phyloP scores from a whole-genome alignment of 2,113 vertebrate species.

The Formicarius rufipectus region DNA sequence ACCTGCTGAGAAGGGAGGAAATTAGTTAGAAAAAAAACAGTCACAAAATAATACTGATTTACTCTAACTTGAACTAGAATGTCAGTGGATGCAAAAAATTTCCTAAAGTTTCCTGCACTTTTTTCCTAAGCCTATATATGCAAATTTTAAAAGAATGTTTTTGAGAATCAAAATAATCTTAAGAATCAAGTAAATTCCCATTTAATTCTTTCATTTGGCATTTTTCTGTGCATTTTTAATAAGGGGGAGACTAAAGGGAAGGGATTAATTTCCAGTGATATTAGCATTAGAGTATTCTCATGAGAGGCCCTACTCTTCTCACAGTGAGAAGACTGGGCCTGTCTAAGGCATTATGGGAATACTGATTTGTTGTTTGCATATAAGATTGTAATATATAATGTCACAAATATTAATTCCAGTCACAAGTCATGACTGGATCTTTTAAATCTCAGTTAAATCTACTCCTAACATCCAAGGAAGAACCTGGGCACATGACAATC shows the following conservation, averaged over 20 bases:
- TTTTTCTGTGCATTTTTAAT: not conserved
- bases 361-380: not conserved
- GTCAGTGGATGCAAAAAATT: not conserved
- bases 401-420: not conserved
- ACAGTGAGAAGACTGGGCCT: not conserved
- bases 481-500: not conserved
- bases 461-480: not conserved
- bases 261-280: not conserved
- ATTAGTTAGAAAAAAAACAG: constrained; percentile 43
- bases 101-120: not conserved
- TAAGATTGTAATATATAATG: not conserved
- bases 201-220: not conserved
- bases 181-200: not conserved
- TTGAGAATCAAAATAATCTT: not conserved
- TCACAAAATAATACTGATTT: constrained; percentile 46
- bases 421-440: not conserved
- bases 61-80: not conserved
- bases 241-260: not conserved
- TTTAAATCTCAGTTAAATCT: not conserved
- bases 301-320: not conserved
- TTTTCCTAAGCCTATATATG: not conserved
- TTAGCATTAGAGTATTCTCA: not conserved
- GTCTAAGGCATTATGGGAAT: not conserved
- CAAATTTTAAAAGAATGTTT: not conserved
- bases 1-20: constrained; percentile 56